Evolutionary conservation across 2,113 vertebrate species (phyloP), one percentile per base, ranked within the genome.

Genomic region (Cyanoramphus novaezelandiae): DNA sequence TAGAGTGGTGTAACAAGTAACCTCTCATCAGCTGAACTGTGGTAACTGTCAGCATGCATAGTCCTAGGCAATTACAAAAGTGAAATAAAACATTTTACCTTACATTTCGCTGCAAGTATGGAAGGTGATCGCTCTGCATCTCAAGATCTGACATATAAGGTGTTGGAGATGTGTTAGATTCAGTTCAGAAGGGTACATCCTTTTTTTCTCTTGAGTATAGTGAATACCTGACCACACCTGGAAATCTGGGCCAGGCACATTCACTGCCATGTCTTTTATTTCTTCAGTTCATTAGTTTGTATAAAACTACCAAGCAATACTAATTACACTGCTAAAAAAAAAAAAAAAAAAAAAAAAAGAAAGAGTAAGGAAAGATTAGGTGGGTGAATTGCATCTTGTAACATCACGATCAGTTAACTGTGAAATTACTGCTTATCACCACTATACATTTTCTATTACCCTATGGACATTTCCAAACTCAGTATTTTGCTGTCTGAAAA

Each of bases 361-460:
- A 59, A 62, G 37, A 86, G 35, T 68, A 80, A 77, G 24, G 57
- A 82, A 96, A 95, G 72, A 94, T 95, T 95, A 90, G 72, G 62
- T 91, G 39, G 7, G 44, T 83, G 62, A 59, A 41, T 35, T 89
- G 88, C 79, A 96, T 93, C 95, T 92, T 74, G n/a, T 82, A 94
- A 81, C 92, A 96, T 71, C 72, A 75, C 75, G 82, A 94, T 86
- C 88, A 39, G 91, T 81, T 94, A 94, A 94, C 90, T 95, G 94
- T 95, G 94, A 96, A 96, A 96, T 97, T 96, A 94, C 82, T 92
- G 59, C 93, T 96, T 95, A 97, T 96, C 90, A 71, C 92, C 35
- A 82, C 86, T 92, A 93, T 81, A 93, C 93, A 81, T 95, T 96
- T 96, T 90, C 88, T 92, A 96, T 95, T 96, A 96, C 94, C 88